Percentiles rank a stretch among this genome's conserved stretches.
These are phyloP conservation scores for Saccostrea glomerata DNA, from an alignment of 1,140 invertebrate species.

Conservation along the genomic window DNA sequence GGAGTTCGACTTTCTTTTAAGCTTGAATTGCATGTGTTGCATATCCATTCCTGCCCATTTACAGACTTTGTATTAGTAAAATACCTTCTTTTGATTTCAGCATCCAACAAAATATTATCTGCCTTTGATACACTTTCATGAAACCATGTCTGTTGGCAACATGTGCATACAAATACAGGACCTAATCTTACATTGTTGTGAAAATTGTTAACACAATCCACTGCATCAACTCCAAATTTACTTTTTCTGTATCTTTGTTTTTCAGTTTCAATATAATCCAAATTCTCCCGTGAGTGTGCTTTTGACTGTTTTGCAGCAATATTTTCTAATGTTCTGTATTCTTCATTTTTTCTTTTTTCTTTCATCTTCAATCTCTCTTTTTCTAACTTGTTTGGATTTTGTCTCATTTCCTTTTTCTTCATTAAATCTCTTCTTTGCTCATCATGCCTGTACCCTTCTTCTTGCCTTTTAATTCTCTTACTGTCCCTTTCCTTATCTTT, in stretches of 20 bases:
- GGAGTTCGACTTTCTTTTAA: conserved; percentile 40
- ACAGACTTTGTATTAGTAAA: conserved; percentile 30
- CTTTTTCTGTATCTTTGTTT: conserved; percentile 11
- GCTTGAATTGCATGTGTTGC: conserved; percentile 26
- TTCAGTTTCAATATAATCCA: conserved; percentile 23
- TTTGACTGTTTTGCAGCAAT: neutral
- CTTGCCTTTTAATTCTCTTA: conserved; percentile 45
- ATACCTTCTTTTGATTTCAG: too few species aligned
- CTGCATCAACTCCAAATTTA: conserved; percentile 17
- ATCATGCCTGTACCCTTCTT: neutral
- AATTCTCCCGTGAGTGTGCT: conserved; percentile 3
- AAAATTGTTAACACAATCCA: conserved; percentile 39
- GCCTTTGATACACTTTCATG: neutral
- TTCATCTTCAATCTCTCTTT: conserved; percentile 31
- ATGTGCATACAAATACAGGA: conserved; percentile 14
- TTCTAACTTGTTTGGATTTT: conserved; percentile 5
- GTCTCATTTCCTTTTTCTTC: conserved; percentile 47
- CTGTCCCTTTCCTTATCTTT: conserved; percentile 29
- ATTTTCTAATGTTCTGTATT: conserved; percentile 1
- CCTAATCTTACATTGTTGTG: conserved; percentile 34
- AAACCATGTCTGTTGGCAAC: too few species aligned
- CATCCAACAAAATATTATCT: neutral
- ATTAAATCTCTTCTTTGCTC: conserved; percentile 35
- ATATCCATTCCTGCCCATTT: conserved; percentile 31
- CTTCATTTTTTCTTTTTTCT: conserved; percentile 41